Evolutionary conservation across 2,888 invertebrate species (phyloP).

Genomic region (Aphelenchoides bicaudatus): DNA sequence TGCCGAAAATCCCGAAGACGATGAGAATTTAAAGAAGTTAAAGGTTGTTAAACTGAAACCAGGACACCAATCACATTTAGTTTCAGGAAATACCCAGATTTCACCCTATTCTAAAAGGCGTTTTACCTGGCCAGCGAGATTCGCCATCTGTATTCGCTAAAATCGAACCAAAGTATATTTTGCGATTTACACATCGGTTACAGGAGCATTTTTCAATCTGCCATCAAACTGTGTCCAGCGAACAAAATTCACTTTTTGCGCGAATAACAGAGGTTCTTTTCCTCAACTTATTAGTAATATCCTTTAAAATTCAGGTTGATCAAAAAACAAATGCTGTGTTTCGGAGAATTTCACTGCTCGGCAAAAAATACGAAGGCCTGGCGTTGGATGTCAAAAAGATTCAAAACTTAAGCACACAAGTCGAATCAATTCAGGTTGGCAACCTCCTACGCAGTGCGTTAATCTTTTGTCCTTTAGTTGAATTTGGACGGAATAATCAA

Average conservation of each 20-base stretch:
- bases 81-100: conserved; percentile 40
- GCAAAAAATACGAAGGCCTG: conserved; percentile 33
- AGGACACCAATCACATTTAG: neutral
- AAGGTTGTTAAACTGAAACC: conserved; percentile 21
- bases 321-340: conserved; percentile 27
- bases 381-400: conserved; percentile 28
- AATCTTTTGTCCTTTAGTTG: conserved; percentile 33
- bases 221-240: conserved; percentile 35
- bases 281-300: neutral
- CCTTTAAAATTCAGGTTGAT: conserved; percentile 31
- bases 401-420: conserved; percentile 23
- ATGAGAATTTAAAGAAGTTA: conserved; percentile 26
- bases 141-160: conserved; percentile 32
- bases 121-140: conserved; percentile 37
- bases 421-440: conserved; percentile 31
- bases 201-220: conserved; percentile 47
- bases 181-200: conserved; percentile 41
- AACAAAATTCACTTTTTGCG: conserved; percentile 33
- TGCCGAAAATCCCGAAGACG: too few species aligned
- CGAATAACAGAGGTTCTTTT: conserved; percentile 19
- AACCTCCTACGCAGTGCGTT: neutral
- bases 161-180: conserved; percentile 35
- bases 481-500: conserved; percentile 44
- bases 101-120: conserved; percentile 35
- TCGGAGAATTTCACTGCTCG: conserved; percentile 3